These are phyloP conservation scores for Coracias cyanogaster DNA, from an alignment of 2,797 vertebrate genomes.

Conservation along the genomic window DNA sequence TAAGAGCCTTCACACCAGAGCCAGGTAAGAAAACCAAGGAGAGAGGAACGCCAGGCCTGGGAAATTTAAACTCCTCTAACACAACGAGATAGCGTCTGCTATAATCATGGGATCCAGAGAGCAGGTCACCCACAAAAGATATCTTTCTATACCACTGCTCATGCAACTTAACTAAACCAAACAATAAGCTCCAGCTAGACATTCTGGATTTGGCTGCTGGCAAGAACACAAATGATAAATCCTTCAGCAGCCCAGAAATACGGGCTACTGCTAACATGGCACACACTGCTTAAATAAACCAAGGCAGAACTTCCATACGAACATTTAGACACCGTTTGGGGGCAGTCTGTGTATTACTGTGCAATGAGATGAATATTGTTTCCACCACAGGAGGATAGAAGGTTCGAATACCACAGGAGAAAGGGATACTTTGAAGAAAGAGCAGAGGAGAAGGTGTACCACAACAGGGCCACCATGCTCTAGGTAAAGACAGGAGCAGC, in stretches of 20 bases:
- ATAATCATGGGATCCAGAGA: background rate
- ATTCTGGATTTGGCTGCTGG: conserved; percentile 41
- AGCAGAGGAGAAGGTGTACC: background rate
- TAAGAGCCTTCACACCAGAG: background rate
- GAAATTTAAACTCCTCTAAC: background rate
- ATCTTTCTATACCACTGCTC: background rate
- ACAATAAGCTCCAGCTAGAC: background rate
- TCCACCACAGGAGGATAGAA: background rate
- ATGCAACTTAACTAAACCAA: background rate
- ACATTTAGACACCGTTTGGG: background rate
- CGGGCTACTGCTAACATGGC: background rate
- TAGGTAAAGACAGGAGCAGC: background rate
- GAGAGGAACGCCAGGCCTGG: background rate
- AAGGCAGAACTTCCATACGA: background rate
- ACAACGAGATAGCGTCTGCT: background rate
- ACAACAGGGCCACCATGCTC: background rate
- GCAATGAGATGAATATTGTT: background rate
- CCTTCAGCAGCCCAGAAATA: conserved; percentile 20
- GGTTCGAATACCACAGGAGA: background rate
- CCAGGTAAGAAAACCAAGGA: background rate
- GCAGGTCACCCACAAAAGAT: conserved; percentile 10
- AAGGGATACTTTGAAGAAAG: background rate
- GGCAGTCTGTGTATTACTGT: background rate
- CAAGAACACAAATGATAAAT: conserved; percentile 42
- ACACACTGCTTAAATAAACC: background rate